These are phyloP conservation scores for Podarcis siculus DNA, from an alignment of 2,797 vertebrate species.

Conservation along the genomic window DNA sequence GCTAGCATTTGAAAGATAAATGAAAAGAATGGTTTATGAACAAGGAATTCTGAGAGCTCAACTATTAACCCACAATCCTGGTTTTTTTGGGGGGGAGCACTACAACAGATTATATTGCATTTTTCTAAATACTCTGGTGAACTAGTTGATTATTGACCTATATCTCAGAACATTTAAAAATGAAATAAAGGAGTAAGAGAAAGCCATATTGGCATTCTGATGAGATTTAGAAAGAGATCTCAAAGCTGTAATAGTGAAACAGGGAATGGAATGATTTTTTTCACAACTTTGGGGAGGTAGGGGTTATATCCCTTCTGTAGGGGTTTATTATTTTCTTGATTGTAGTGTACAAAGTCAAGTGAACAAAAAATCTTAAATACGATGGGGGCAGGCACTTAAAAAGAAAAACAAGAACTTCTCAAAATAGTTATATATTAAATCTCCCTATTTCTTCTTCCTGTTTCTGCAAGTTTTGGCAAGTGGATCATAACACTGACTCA, in stretches of 20 bases:
- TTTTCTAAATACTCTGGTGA: conserved; percentile 28
- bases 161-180: conserved; percentile 23
- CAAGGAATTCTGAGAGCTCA: not conserved
- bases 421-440: conserved; percentile 47
- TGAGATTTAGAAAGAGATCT: conserved; percentile 9
- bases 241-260: conserved; percentile 25
- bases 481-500: conserved; percentile 29
- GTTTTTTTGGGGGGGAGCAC: not conserved
- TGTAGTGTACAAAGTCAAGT: conserved; percentile 15
- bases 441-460: not conserved
- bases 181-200: conserved; percentile 29
- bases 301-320: conserved; percentile 7
- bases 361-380: not conserved
- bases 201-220: not conserved
- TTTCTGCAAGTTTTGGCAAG: conserved; percentile 28
- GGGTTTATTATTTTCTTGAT: not conserved
- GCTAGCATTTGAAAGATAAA: conserved; percentile 30
- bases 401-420: not conserved
- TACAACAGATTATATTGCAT: not conserved
- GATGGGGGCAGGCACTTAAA: not conserved
- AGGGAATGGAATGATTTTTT: not conserved
- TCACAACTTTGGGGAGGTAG: not conserved
- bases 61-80: not conserved
- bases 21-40: not conserved
- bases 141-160: not conserved